Evolutionary conservation across 2,888 invertebrate genomes (phyloP).

Genomic region (Chrysolina oricalcia): DNA sequence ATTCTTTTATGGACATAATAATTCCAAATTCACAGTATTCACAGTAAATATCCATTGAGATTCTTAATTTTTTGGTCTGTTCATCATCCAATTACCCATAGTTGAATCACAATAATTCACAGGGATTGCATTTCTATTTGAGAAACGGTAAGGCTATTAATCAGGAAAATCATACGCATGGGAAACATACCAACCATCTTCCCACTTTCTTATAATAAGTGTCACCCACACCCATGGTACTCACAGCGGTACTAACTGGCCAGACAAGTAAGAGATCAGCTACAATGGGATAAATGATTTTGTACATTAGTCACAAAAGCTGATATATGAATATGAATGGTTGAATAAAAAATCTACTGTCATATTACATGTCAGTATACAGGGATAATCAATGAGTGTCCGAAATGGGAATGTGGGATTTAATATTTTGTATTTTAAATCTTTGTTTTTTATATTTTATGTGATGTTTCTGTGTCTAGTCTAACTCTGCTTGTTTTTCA

Average conservation of each 20-base stretch:
- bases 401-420: neutral
- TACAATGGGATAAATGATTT: constrained; percentile 2
- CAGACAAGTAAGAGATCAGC: neutral
- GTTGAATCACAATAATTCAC: neutral
- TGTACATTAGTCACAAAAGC: neutral
- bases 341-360: neutral
- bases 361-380: neutral
- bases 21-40: too few species aligned
- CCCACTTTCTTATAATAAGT: neutral
- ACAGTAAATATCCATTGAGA: neutral
- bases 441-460: too few species aligned
- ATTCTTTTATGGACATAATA: too few species aligned
- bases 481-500: too few species aligned
- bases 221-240: constrained; percentile 1
- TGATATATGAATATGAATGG: neutral
- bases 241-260: neutral
- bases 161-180: neutral
- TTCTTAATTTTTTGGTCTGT: neutral
- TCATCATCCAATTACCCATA: neutral
- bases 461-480: too few species aligned
- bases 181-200: neutral
- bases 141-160: neutral
- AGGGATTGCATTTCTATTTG: neutral
- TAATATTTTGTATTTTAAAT: too few species aligned
- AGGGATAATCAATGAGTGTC: neutral